A percentile compares a stretch with the other conserved stretches of the same genome.
phyloP scores from a whole-genome alignment of 1,140 invertebrate species.

The Muscidifurax raptorellus region DNA sequence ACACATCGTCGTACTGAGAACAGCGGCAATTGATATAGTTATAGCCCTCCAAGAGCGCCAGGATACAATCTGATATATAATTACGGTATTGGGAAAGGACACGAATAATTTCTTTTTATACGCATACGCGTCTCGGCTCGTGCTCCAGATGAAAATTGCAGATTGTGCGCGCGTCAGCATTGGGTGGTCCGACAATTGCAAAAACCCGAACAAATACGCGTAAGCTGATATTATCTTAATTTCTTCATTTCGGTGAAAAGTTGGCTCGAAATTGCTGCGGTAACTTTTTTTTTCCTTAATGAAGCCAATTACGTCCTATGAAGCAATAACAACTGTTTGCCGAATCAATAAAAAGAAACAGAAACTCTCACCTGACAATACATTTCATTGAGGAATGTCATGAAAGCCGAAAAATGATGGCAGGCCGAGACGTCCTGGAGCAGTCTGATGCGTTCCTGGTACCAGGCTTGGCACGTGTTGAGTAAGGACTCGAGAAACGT shows the following conservation, averaged over 20 bases:
- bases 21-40: background rate
- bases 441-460: constrained; percentile 87
- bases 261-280: background rate
- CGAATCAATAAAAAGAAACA: background rate
- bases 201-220: no score
- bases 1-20: no score
- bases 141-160: no score
- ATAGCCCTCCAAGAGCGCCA: no score
- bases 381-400: constrained; percentile 92
- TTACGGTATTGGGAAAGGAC: background rate
- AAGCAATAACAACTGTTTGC: no score
- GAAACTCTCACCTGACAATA: constrained; percentile 81
- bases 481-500: constrained; percentile 92
- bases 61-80: no score
- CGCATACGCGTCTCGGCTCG: no score
- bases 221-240: constrained; percentile 2
- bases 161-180: no score
- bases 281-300: background rate
- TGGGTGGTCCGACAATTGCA: no score
- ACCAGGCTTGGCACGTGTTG: constrained; percentile 93
- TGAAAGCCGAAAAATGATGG: constrained; percentile 82
- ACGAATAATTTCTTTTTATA: background rate
- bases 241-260: background rate
- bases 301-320: background rate
- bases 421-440: constrained; percentile 65